Base-by-base conservation (phyloP, 2,888 invertebrate genomes). In the Drosophila robusta region DNA sequence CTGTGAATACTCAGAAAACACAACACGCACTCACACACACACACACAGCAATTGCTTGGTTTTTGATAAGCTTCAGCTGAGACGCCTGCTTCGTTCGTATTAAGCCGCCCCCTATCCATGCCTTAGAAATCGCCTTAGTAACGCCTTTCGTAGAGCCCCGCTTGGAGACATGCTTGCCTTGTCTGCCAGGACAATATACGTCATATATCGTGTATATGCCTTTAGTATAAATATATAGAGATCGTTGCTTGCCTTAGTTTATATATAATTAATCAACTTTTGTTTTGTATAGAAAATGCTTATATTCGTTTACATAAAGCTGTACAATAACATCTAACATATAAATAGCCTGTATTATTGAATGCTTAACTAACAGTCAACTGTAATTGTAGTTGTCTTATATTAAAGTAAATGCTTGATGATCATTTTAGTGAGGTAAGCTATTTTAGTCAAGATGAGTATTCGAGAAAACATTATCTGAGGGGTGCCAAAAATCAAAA, bases 301-400 rank as follows among this genome's bases (percentile, higher is more conserved):
- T 78, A 66, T 57, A 62, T 46, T 80, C 56, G 52, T 67, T 70
- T 55, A 62, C 49, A 67, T 67, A 26, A 47, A 46, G 49, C 56
- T 78, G 70, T 75, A 65, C 32, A 62, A 52, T 58, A 38, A 52
- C 39, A 51, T 54, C 18, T 52, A 63, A 70, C 50, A 45, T 50
- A 56, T 39, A 49, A 54, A 64, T n/a, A 71, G 65, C 62, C 32
- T 83, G 65, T 72, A 70, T 65, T 79, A 73, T 70, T 70, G 88
- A 87, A 83, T 83, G 83, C 84, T 64, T 76, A 47, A 79, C 68
- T 70, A 83, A 83, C 62, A 78, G 58, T 64, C 78, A 57, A 74
- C 34, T 70, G 36, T 72, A 61, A 39, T 44, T 45, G 38, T 51
- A 63, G 34, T 49, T 46, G 24, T 42, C 29, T 29, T 47, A 50